These are phyloP conservation scores for Stramonita haemastoma DNA, from an alignment of 2,888 invertebrate genomes.

Conservation along the genomic window DNA sequence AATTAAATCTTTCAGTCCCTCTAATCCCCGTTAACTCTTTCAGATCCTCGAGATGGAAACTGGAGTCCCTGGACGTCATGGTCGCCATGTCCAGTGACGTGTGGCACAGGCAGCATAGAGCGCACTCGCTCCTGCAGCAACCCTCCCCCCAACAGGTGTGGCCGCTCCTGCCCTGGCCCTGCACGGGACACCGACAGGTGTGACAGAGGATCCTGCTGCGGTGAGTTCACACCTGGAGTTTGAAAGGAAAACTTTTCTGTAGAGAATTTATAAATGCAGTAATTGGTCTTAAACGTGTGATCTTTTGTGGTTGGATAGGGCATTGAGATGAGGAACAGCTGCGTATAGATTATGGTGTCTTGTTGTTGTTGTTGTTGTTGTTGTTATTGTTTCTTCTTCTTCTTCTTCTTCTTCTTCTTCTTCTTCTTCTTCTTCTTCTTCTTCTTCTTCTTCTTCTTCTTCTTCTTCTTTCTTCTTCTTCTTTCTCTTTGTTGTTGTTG, in stretches of 20 bases:
- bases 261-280: no score
- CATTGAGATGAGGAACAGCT: no score
- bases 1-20: no score
- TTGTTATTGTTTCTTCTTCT: background rate
- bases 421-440: background rate
- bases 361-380: background rate
- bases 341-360: no score
- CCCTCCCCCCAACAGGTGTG: conserved; percentile 20
- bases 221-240: background rate
- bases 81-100: conserved; percentile 11
- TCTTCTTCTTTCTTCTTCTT: background rate
- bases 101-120: conserved; percentile 10
- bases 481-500: background rate
- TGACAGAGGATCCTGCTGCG: background rate
- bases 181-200: background rate
- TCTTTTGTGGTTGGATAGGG: no score
- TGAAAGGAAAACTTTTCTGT: no score
- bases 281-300: no score
- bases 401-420: background rate
- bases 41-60: conserved; percentile 20
- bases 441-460: background rate
- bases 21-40: background rate
- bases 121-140: conserved; percentile 21
- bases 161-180: background rate
- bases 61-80: conserved; percentile 22